A percentile compares a stretch with the other conserved stretches of the same genome.
Evolutionary conservation across 2,888 invertebrate species (phyloP).

Genomic region (Campoletis raptor): DNA sequence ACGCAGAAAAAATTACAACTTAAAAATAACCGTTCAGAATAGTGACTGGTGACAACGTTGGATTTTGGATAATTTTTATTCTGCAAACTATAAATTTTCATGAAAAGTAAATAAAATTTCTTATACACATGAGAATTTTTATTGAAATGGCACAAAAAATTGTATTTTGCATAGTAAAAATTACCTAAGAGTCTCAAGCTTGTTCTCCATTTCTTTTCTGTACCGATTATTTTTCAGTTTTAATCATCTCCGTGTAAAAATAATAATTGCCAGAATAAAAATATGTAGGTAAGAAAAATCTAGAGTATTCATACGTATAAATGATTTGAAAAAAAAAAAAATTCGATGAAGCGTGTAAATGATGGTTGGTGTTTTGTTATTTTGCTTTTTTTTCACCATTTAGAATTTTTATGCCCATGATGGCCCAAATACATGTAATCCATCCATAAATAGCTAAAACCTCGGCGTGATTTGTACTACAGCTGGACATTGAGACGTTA

Average conservation of each 20-base stretch:
- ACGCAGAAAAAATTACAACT: not conserved
- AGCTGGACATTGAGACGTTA: conserved; percentile 68
- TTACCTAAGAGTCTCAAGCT: not conserved
- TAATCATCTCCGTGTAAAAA: not conserved
- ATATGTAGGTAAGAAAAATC: conserved; percentile 70
- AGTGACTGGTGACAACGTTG: not conserved
- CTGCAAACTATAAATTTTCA: not conserved
- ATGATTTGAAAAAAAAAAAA: conserved; percentile 54
- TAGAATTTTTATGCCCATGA: conserved; percentile 82
- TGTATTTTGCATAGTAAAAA: not conserved
- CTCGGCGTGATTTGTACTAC: conserved; percentile 67
- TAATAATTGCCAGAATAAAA: conserved; percentile 67
- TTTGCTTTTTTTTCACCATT: conserved; percentile 70
- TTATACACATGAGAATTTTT: not conserved
- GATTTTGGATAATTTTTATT: not conserved
- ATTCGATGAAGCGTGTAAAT: conserved; percentile 71
- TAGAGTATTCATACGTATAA: conserved; percentile 60
- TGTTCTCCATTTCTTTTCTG: not conserved
- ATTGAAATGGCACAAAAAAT: not conserved
- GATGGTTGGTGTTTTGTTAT: conserved; percentile 65
- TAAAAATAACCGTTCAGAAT: not conserved
- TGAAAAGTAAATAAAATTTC: not conserved
- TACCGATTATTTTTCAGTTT: not conserved
- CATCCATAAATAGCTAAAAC: conserved; percentile 82
- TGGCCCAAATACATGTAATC: conserved; percentile 83